Base-by-base conservation (phyloP, 2,888 invertebrate genomes). In the Pachydiplax longipennis region DNA sequence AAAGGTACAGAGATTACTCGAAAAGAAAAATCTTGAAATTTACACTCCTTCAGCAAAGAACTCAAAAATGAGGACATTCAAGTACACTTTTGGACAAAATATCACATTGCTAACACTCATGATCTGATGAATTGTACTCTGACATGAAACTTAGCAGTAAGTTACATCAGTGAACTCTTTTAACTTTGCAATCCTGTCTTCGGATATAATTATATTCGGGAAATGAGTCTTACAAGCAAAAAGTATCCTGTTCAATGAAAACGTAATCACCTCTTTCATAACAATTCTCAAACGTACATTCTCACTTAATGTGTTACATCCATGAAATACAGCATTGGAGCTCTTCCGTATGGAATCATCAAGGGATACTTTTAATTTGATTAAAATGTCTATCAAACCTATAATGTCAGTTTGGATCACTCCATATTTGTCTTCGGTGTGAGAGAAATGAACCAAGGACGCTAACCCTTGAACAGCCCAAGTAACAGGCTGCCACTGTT, bases 381-480 rank as follows among this genome's bases (percentile, higher is more conserved):
- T 18, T 53, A 87, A 87, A 87, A 61, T 18, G 6, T 87, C 87
- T 37, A 87, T 61, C 12, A 87, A 61, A 65, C 35, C 37, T 35
- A 37, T 61, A 37, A 87, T 40, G 35, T 87, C 87, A 22, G 87
- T n/a, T 40, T 87, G 87, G 15, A 87, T 87, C 2, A 87, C 61
- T 37, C 87, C 87, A 65, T 87, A 87, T n/a, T 87, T 87, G 37
- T 87, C 87, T n/a, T 87, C 87, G 13, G 61, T 18, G 10, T 37
- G 87, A 12, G 87, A 87, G n/a, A 65, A 37, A 87, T 87, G 61
- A 65, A 87, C 87, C 35, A 87, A 61, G 18, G 87, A 87, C n/a
- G 87, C 87, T 37, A 87, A 61, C 40, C 87, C 87, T 65, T 87
- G 87, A 22, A 87, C 87, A 65, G 87, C 87, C 87, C 87, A 87